A percentile compares a stretch with the other conserved stretches of the same genome.
Evolutionary conservation across 2,113 vertebrate species (phyloP).

Genomic region (Elaphurus davidianus): DNA sequence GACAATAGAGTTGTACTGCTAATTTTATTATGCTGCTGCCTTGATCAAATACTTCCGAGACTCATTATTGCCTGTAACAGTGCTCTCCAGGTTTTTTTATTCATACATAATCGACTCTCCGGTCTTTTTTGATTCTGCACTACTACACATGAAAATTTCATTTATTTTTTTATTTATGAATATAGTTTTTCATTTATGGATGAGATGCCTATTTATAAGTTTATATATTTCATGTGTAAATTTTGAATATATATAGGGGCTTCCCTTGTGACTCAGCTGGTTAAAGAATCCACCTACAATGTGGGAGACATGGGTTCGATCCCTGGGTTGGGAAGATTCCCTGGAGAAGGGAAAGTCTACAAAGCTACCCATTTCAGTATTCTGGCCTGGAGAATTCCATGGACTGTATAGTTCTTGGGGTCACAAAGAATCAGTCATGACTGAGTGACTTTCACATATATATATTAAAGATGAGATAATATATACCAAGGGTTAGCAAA

Average conservation of each 20-base stretch:
- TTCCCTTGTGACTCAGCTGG: not conserved
- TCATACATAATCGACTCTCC: not conserved
- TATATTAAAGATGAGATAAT: not conserved
- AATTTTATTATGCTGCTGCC: not conserved
- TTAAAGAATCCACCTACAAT: not conserved
- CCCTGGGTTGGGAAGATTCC: not conserved
- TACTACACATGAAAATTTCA: not conserved
- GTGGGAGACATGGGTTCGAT: not conserved
- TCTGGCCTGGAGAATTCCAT: not conserved
- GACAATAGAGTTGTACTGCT: not conserved
- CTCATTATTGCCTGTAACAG: not conserved
- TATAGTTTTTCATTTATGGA: not conserved
- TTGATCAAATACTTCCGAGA: not conserved
- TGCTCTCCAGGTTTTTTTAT: not conserved
- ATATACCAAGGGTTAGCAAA: not conserved
- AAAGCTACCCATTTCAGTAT: not conserved
- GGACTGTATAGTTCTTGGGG: not conserved
- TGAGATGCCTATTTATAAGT: not conserved
- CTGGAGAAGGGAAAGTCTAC: not conserved
- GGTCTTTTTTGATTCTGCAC: not conserved
- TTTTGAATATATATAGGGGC: not conserved
- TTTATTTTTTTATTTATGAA: not conserved
- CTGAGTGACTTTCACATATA: not conserved
- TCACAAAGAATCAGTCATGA: not conserved
- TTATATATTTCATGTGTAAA: not conserved